Conservation (phyloP, 2,888 invertebrate genomes). For the Eucriotettix oculatus region DNA sequence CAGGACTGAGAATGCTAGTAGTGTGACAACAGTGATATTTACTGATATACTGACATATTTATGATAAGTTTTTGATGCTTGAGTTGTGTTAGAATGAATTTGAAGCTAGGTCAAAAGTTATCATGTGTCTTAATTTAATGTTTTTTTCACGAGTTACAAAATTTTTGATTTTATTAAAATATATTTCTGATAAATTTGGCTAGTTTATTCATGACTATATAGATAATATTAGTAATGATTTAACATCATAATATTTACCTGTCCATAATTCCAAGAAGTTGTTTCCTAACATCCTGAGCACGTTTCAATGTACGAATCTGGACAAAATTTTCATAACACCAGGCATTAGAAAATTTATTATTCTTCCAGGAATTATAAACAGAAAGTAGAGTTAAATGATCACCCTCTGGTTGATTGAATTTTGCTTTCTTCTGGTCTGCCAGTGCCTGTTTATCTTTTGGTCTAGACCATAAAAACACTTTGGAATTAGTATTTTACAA, state of each 20-base stretch:
- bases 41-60: no score
- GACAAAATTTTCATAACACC: slow-evolving; percentile 99
- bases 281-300: slow-evolving; percentile 95
- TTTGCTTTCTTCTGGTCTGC: slow-evolving; percentile 99
- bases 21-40: no score
- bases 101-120: no score
- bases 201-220: no score
- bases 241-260: slow-evolving; percentile 33
- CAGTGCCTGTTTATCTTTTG: slow-evolving; percentile 87
- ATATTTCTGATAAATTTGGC: no score
- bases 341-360: slow-evolving; percentile 96
- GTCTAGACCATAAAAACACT: slow-evolving; percentile 30
- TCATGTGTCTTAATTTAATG: no score
- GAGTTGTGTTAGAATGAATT: no score
- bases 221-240: slow-evolving; percentile 1
- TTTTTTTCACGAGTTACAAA: no score
- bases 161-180: no score
- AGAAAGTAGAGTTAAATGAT: slow-evolving; percentile 90
- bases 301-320: slow-evolving; percentile 92
- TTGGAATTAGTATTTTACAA: neutral
- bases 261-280: slow-evolving; percentile 94
- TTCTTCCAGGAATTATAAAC: slow-evolving; percentile 99
- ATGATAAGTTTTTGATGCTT: no score
- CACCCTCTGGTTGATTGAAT: slow-evolving; percentile 97
- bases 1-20: no score